Base-by-base conservation (phyloP, 2,113 vertebrate genomes). In the Hystrix brachyura region DNA sequence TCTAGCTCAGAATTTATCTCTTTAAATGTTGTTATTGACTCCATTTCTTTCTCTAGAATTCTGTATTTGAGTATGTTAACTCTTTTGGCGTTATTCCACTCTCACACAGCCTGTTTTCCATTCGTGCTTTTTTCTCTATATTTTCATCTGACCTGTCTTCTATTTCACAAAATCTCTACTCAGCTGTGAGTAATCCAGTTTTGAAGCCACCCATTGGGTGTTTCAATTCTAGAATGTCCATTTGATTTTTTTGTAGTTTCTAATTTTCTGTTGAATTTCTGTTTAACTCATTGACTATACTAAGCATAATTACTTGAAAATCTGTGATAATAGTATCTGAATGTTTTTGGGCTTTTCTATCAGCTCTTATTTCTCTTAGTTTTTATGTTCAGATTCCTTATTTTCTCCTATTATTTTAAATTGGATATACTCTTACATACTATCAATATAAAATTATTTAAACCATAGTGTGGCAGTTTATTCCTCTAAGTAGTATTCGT, bases 211-310 rank as follows among this genome's bases (percentile, higher is more conserved):
- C 25, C 53, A 83, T 48, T 79, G 57, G 48, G 21, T 62, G 91
- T 96, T 93, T 96, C 83, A 85, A 18, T 86, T 94, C 29, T 96
- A 51, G 53, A 95, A 89, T 91, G 32, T 88, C 67, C 34, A 51
- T 93, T 94, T 95, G 64, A 29, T 82, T 87, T 91, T 72, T 87
- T 89, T 91, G 57, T 72, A 89, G 46, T 96, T 97, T 86, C 32
- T 19, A 85, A 23, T 81, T 92, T 95, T 83, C 55, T 78, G 15
- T 91, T 76, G 82, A 92, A 80, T 86, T 96, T 43, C 82, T 43
- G 87, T 51, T 89, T 76, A 78, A 34, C 11, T 88, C 10, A 64
- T 65, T 82, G 48, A 87, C 62, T 94, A 74, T 87, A 65, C 29
- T 90, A 83, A 94, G 38, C 38, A 48, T 72, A 90, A 74, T 78